Base-by-base conservation (phyloP, 2,797 vertebrate species). In the Triplophysa bombifrons region DNA sequence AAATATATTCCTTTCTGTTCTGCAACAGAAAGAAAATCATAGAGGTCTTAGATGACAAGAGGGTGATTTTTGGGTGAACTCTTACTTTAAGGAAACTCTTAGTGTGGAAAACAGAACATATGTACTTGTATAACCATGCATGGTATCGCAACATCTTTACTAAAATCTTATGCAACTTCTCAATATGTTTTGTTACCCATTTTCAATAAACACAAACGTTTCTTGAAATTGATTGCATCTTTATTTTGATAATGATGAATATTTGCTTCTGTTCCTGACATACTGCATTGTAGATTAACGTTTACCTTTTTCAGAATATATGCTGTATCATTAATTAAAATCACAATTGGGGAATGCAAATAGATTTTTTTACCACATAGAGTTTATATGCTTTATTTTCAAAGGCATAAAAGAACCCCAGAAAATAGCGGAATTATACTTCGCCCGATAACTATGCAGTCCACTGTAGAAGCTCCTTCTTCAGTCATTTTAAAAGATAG, bases 231-330 rank as follows among this genome's bases (percentile, higher is more conserved):
- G 48, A 77, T 81, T 76, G 73, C 73, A 76, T 72, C 53, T 65
- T 86, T 83, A 81, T 84, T 82, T 55, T 53, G 50, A 69, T 74
- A 71, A 61, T 55, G 53, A 75, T 85, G 85, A 75, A 85, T 84
- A 81, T 67, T 86, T 61, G 88, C 90, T 86, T 85, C 90, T 85
- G 86, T 75, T 83, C 38, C 25, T 53, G 80, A 50, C 60, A 25
- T 63, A 84, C 17, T 80, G 60, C 22, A 75, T 73, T 81, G 48
- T 70, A 68, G 66, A 74, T 80, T 78, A 82, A 83, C 74, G 46
- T 71, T 70, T 68, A 50, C 48, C 25, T 48, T 30, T 78, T 76
- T 81, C 60, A 61, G 70, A 75, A 80, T 80, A 72, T 73, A 74
- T 61, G 14, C 58, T 53, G 27, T 65, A 70, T 81, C 27, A 34